Conservation (phyloP, 2,113 vertebrate species). For the Anhinga rufa region DNA sequence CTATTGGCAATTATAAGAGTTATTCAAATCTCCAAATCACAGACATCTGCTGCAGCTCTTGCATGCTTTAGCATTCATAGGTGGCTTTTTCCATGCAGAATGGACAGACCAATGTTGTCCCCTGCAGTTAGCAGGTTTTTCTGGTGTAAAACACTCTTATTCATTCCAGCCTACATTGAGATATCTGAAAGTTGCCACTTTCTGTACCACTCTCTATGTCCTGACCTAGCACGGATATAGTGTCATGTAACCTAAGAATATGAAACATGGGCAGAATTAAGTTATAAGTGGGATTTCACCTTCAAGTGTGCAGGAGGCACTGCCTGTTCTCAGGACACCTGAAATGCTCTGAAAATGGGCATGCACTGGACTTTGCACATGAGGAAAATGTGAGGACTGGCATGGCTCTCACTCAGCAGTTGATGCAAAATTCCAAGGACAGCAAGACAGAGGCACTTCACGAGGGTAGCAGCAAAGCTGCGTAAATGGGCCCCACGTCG, state of each 20-base stretch:
- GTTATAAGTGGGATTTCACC: background rate
- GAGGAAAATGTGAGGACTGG: rapidly evolving
- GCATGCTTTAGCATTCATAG: background rate
- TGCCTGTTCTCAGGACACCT: background rate
- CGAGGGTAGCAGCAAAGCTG: background rate
- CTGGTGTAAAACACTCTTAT: background rate
- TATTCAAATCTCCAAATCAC: background rate
- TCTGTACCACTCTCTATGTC: background rate
- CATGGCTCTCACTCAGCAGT: rapidly evolving
- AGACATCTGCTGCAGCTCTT: background rate
- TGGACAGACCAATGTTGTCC: background rate
- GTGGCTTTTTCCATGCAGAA: background rate
- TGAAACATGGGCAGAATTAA: background rate
- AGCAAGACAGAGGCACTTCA: background rate
- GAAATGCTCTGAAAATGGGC: background rate
- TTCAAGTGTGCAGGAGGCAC: background rate
- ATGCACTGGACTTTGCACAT: background rate
- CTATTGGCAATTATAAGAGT: background rate
- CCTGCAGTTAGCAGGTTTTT: background rate
- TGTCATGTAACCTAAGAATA: background rate
- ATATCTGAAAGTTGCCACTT: background rate
- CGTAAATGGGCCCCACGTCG: rapidly evolving
- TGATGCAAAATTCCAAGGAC: background rate
- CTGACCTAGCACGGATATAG: background rate
- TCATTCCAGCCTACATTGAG: background rate